A percentile compares a stretch with the other conserved stretches of the same genome.
phyloP scores from a whole-genome alignment of 2,797 vertebrate genomes.

The Numenius phaeopus region DNA sequence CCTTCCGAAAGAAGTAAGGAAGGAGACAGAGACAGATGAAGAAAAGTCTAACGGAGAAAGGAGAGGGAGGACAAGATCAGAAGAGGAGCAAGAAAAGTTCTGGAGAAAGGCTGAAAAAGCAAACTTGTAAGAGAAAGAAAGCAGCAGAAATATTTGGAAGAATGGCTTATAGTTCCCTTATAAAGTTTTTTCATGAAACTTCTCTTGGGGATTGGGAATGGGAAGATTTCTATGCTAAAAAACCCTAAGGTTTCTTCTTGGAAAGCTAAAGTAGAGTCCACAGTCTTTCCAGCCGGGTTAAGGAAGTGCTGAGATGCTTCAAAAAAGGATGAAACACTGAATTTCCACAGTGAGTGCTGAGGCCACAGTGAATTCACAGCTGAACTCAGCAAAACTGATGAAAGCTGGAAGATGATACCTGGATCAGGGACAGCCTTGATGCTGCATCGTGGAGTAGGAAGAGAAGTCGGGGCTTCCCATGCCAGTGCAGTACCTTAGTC shows the following conservation, averaged over 20 bases:
- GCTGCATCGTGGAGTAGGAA: fast-evolving
- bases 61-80: not conserved
- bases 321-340: not conserved
- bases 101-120: not conserved
- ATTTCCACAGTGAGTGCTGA: not conserved
- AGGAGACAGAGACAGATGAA: constrained; percentile 5
- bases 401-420: not conserved
- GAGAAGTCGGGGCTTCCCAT: not conserved
- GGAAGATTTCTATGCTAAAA: not conserved
- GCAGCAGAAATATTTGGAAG: not conserved
- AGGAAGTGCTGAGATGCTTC: not conserved
- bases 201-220: not conserved
- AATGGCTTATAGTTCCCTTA: not conserved
- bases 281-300: not conserved
- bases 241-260: not conserved
- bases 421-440: not conserved
- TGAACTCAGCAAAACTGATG: not conserved
- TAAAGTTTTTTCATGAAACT: not conserved
- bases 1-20: not conserved
- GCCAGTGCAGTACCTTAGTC: not conserved
- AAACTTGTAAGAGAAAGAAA: not conserved
- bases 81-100: not conserved
- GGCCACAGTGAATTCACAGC: not conserved
- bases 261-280: not conserved
- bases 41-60: not conserved